Evolutionary conservation across 2,888 invertebrate genomes (phyloP), one percentile per base, ranked within the genome.

Genomic region (Meteorus cinctellus): DNA sequence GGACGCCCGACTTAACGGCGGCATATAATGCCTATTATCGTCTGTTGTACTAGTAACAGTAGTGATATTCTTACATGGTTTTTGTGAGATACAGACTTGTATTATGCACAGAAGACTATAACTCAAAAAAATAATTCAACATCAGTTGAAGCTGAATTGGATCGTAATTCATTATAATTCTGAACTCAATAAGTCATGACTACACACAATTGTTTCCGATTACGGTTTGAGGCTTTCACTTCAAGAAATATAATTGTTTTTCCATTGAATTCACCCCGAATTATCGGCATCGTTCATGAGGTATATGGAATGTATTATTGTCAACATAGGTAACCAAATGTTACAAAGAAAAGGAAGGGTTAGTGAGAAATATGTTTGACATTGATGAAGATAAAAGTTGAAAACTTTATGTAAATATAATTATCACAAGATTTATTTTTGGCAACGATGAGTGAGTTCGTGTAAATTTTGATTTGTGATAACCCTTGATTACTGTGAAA

Each of bases 1-100:
- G 19, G 70, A 60, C 70, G 41, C 70, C 70, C 59, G 60, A 70
- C 36, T 70, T 34, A 19, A 59, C 59, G 70, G 59, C 70, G 59
- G 36, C 70, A 70, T 19, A 8, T 69, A 14, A 59, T 45, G 12
- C 14, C 45, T 12, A 45, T 48, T 48, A n/a, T n/a, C 16, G 16
- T 2, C 16, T 48, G n/a, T 48, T 0, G n/a, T 48, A 48, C 3
- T 48, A 48, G n/a, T 48, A 48, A 48, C n/a, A 48, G 4, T 48
- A 48, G n/a, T 45, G 12, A 10, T 45, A 45, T 55, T 55, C 12
- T 55, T 55, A 10, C 55, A 55, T 55, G 55, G 5, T 0, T 19
- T 55, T 55, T 10, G 55, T 55, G n/a, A 10, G 55, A 55, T 19
- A 19, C 19, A 2, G 8, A 19, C 19, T 5, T 55, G 16, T 55